Conservation (phyloP, 2,113 vertebrate genomes). For the Regulus satrapa region DNA sequence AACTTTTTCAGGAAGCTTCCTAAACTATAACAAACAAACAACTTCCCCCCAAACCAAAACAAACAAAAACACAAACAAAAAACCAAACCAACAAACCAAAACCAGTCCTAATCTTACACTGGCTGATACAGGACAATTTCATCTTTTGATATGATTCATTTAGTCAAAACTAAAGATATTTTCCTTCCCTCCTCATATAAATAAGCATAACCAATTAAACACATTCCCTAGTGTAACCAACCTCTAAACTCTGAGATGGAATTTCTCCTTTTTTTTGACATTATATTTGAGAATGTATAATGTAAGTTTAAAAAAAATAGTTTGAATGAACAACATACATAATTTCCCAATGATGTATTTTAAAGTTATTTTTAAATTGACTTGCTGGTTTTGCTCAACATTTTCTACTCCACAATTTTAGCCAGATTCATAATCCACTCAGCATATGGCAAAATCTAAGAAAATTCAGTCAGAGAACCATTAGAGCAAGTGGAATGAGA, state of each 20-base stretch:
- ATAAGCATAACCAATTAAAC: background rate
- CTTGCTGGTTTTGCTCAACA: background rate
- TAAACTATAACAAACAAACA: no score
- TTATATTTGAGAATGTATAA: background rate
- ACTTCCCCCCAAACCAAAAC: no score
- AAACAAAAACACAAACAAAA: no score
- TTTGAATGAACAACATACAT: background rate
- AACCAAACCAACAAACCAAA: no score
- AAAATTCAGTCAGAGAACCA: background rate
- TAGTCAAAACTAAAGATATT: background rate
- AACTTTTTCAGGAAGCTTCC: background rate
- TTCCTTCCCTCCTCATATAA: background rate
- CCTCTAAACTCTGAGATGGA: background rate
- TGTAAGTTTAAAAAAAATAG: background rate
- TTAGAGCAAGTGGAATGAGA: slow-evolving; percentile 10
- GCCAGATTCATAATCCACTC: background rate
- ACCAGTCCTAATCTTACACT: fast-evolving
- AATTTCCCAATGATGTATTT: background rate
- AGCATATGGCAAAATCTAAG: background rate
- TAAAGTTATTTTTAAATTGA: background rate
- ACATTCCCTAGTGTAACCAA: fast-evolving
- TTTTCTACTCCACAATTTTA: background rate
- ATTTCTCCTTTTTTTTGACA: background rate
- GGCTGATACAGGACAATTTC: background rate
- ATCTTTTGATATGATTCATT: background rate